These are phyloP conservation scores for Silurus glanis DNA, from an alignment of 2,113 vertebrate species.

Conservation along the genomic window DNA sequence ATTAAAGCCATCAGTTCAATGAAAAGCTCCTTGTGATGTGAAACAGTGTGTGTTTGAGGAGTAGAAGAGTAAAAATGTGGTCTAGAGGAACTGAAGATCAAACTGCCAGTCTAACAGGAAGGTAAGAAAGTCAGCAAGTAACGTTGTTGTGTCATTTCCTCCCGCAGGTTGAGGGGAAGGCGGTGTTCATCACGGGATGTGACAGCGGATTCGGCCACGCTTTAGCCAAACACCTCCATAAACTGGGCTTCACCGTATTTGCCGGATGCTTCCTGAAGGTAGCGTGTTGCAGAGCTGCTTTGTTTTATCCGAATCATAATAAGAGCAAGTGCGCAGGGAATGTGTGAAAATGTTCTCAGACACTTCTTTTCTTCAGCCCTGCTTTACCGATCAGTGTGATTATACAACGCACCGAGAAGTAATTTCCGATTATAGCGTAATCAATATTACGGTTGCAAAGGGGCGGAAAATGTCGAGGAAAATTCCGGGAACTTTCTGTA, in stretches of 20 bases:
- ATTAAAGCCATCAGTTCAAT: not conserved
- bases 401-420: not conserved
- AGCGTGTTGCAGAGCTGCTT: conserved; percentile 21
- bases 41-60: not conserved
- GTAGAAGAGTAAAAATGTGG: not conserved
- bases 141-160: conserved; percentile 3
- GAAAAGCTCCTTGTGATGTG: not conserved
- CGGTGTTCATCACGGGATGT: conserved; percentile 83
- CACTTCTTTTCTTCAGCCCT: not conserved
- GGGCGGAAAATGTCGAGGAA: too few species aligned
- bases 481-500: too few species aligned
- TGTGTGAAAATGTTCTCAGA: not conserved
- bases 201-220: conserved; percentile 83
- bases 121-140: not conserved
- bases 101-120: not conserved
- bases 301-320: not conserved
- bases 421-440: too few species aligned
- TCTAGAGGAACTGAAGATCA: not conserved
- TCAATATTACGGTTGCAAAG: too few species aligned
- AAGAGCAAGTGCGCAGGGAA: not conserved
- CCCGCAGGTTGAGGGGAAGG: conserved; percentile 75
- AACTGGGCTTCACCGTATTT: conserved; percentile 81
- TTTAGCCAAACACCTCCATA: conserved; percentile 78
- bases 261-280: conserved; percentile 83
- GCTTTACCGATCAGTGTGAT: not conserved